Evolutionary conservation across 2,113 vertebrate genomes (phyloP).

Genomic region (Anser cygnoides): DNA sequence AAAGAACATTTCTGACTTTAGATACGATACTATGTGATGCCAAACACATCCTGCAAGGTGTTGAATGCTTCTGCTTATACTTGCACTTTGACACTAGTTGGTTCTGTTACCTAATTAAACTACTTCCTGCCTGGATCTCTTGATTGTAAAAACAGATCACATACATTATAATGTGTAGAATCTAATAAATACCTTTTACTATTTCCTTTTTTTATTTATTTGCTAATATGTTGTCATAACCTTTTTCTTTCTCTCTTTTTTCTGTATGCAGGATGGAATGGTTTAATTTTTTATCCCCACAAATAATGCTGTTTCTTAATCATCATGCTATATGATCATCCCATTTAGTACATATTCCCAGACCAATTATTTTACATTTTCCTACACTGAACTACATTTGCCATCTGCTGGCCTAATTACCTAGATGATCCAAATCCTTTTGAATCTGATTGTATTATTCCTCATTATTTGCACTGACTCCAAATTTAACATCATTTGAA

Average conservation of each 20-base stretch:
- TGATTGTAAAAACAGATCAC: neutral
- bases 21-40: neutral
- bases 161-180: neutral
- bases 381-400: slow-evolving; percentile 16
- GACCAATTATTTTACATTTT: slow-evolving; percentile 43
- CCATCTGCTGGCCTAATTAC: slow-evolving; percentile 67
- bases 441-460: slow-evolving; percentile 51
- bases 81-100: neutral
- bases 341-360: neutral
- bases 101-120: slow-evolving; percentile 6
- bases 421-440: slow-evolving; percentile 57
- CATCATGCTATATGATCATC: neutral
- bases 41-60: neutral
- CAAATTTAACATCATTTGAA: slow-evolving; percentile 33
- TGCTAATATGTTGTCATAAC: neutral
- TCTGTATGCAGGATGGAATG: neutral
- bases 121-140: neutral
- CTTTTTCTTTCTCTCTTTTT: neutral
- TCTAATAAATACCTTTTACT: neutral
- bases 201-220: neutral
- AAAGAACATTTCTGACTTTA: neutral
- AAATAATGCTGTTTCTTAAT: neutral
- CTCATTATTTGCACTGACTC: slow-evolving; percentile 53
- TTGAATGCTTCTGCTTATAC: neutral
- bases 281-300: neutral